Evolutionary conservation across 2,888 invertebrate genomes (phyloP), one percentile per base, ranked within the genome.

Genomic region (Eristalinus aeneus): DNA sequence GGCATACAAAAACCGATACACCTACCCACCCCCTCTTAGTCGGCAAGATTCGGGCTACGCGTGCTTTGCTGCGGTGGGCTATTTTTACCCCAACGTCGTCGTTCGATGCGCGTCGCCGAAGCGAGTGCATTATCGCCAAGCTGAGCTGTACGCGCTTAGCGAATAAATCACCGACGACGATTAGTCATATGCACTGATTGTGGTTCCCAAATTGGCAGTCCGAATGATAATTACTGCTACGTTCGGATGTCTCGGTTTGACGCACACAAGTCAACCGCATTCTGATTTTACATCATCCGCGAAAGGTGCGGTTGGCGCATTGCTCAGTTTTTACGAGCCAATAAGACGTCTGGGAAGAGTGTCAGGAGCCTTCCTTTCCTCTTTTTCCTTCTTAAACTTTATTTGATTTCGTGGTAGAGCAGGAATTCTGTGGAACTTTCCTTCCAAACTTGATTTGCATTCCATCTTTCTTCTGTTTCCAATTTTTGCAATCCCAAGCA

Each of bases 161-260:
- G 77, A 86, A 74, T 86, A 86, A 86, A 86, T 86, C 86, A 86
- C 77, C 69, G 73, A 69, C 69, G 73, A 69, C 78, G 71, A 86
- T 86, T 82, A 82, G 69, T 79, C 75, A 86, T 82, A 77, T 65
- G 46, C 77, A 81, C 74, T 74, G 79, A 84, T 84, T 84, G 74
- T 76, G 68, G 74, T 74, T 86, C 81, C 74, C 56, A 86, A 86
- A 86, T 82, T 78, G 74, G 65, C 73, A 23, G 74, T 82, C 77
- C 74, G 74, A 71, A 32, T 64, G 39, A 67, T 53, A 86, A 86
- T 86, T 77, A 86, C 74, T 74, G 64, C 73, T 73, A 77, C 73
- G 63, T 72, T 56, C 34, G 34, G 46, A 16, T 16, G 16, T 16
- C 16, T 73, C 39, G 9, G 23, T 60, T 5, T 11, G 36, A 56